Conservation (phyloP, 2,888 invertebrate genomes). For the Hermodice carunculata region DNA sequence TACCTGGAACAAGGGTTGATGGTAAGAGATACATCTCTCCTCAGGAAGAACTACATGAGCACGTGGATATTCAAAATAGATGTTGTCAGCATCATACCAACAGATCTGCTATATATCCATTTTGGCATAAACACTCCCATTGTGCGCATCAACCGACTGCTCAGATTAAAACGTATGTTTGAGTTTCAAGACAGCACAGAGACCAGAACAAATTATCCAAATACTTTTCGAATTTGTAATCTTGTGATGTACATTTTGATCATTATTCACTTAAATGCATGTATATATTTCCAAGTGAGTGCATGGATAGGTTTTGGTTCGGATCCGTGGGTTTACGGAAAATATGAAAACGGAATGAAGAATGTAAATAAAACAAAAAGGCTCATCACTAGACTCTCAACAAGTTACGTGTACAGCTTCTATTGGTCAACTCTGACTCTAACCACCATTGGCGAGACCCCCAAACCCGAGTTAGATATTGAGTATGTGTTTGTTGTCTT, state of each 20-base stretch:
- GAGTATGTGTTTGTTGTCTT: slow-evolving; percentile 94
- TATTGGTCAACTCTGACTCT: slow-evolving; percentile 97
- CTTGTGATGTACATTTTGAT: slow-evolving; percentile 65
- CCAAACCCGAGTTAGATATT: slow-evolving; percentile 90
- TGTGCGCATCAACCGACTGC: slow-evolving; percentile 86
- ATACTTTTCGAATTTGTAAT: slow-evolving; percentile 71
- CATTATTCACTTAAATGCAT: slow-evolving; percentile 69
- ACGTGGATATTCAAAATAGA: slow-evolving; percentile 65
- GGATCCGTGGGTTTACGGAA: slow-evolving; percentile 78
- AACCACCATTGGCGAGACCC: slow-evolving; percentile 91
- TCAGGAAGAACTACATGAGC: slow-evolving; percentile 62
- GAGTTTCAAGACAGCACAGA: slow-evolving; percentile 96
- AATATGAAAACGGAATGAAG: too few relatives aligned
- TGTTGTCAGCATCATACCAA: slow-evolving; percentile 67
- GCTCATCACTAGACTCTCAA: slow-evolving; percentile 73
- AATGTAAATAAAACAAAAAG: slow-evolving; percentile 72
- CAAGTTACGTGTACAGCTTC: slow-evolving; percentile 90
- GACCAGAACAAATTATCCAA: slow-evolving; percentile 94
- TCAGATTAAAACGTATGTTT: slow-evolving; percentile 79
- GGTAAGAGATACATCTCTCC: slow-evolving; percentile 60
- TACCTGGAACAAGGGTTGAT: slow-evolving; percentile 69
- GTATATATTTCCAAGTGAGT: slow-evolving; percentile 67
- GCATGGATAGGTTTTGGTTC: slow-evolving; percentile 83
- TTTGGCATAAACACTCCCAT: slow-evolving; percentile 70
- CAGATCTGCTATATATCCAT: slow-evolving; percentile 66